Evolutionary conservation across 2,113 vertebrate genomes (phyloP).

Genomic region (Hippocampus abdominalis): DNA sequence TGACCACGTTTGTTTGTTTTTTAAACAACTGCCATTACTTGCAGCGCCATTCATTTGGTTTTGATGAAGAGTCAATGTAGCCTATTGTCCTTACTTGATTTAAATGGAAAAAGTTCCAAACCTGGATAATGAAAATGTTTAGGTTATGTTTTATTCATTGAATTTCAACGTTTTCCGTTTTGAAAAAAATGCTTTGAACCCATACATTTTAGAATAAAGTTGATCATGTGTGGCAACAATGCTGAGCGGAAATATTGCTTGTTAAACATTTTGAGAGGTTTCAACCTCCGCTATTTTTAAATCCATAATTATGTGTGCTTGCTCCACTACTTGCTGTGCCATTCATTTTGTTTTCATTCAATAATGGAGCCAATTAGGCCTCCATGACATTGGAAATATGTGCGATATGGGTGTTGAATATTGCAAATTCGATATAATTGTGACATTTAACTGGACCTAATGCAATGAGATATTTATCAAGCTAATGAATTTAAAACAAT

Average conservation of each 20-base stretch:
- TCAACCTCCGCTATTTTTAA: background rate
- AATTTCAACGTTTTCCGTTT: no score
- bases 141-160: background rate
- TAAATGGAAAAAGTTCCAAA: background rate
- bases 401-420: no score
- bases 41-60: background rate
- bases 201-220: no score
- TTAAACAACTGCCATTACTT: background rate
- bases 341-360: background rate
- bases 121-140: background rate
- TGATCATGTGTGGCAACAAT: no score
- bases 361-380: background rate
- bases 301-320: background rate
- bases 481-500: no score
- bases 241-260: background rate
- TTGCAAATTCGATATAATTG: no score
- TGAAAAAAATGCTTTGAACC: background rate
- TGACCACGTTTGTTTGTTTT: no score
- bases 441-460: no score
- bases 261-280: no score
- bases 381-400: no score
- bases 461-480: no score
- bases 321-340: background rate
- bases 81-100: background rate
- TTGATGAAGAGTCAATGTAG: background rate